Conservation (phyloP, 2,113 vertebrate genomes). For the Hemichromis elongatus region DNA sequence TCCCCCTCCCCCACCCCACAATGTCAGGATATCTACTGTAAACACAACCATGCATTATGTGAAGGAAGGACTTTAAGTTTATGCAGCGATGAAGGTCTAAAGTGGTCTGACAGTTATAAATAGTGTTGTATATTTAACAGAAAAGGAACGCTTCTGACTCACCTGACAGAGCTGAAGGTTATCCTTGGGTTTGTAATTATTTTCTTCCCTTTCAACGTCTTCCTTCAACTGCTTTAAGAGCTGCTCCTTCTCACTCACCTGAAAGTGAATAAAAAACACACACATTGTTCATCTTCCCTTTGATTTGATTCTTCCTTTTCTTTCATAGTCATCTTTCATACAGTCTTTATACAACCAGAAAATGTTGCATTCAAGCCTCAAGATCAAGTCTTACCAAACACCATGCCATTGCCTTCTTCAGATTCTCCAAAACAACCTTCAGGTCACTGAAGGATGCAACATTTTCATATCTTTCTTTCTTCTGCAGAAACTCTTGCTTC, state of each 20-base stretch:
- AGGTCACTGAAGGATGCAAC: constrained; percentile 23
- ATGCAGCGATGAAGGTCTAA: not conserved
- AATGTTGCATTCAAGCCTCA: rapidly evolving
- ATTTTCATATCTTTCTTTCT: constrained; percentile 41
- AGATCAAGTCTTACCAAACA: constrained; percentile 33
- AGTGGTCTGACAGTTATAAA: not conserved
- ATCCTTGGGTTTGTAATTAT: constrained; percentile 4
- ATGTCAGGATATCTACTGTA: not conserved
- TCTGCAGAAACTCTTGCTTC: constrained; percentile 37
- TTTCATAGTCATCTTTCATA: not conserved
- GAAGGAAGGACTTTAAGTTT: not conserved
- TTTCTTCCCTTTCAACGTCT: constrained; percentile 28
- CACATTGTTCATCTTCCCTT: not conserved
- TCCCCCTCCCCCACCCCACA: not conserved
- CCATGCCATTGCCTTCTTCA: constrained; percentile 42
- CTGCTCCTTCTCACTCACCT: constrained; percentile 46
- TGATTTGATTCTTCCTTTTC: not conserved
- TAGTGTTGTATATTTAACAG: not conserved
- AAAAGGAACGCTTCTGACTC: not conserved
- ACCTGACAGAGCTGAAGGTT: constrained; percentile 46
- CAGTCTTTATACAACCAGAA: not conserved
- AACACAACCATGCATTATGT: not conserved
- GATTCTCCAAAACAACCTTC: constrained; percentile 13
- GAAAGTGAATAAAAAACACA: not conserved
- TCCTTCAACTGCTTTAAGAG: constrained; percentile 12